Evolutionary conservation across 2,113 vertebrate genomes (phyloP).

Genomic region (Glaucidium brasilianum): DNA sequence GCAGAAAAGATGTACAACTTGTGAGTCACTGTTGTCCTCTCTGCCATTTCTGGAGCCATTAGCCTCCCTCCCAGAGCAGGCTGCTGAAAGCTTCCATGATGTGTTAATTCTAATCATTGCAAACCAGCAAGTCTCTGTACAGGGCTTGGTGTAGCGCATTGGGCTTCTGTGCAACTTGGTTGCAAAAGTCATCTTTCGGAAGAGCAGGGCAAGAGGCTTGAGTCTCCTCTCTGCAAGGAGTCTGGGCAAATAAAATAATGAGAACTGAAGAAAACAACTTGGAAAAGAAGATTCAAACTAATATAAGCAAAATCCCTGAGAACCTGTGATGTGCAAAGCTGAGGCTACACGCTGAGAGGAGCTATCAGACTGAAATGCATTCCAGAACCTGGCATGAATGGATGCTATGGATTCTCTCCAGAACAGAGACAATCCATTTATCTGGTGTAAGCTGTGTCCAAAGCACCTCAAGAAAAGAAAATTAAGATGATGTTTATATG

Average conservation of each 20-base stretch:
- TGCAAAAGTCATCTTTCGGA: neutral
- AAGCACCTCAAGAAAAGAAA: constrained; percentile 30
- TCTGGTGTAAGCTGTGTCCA: neutral
- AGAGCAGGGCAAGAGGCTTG: constrained; percentile 6
- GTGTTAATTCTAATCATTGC: neutral
- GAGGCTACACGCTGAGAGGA: neutral
- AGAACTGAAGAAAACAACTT: neutral
- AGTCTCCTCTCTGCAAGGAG: neutral
- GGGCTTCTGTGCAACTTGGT: neutral
- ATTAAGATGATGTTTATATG: neutral
- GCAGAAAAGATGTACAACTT: neutral
- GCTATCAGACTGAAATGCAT: neutral
- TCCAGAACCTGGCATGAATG: neutral
- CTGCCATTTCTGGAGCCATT: neutral
- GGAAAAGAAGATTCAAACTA: constrained; percentile 17
- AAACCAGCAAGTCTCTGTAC: neutral
- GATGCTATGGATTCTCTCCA: neutral
- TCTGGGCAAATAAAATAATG: neutral
- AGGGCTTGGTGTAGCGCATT: neutral
- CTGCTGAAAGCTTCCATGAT: neutral
- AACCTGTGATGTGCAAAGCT: neutral
- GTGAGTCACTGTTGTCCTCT: neutral
- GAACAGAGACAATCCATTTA: neutral
- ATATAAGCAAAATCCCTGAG: neutral
- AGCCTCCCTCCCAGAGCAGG: neutral